Base-by-base conservation (phyloP, 2,113 vertebrate species). In the Gasterosteus aculeatus region DNA sequence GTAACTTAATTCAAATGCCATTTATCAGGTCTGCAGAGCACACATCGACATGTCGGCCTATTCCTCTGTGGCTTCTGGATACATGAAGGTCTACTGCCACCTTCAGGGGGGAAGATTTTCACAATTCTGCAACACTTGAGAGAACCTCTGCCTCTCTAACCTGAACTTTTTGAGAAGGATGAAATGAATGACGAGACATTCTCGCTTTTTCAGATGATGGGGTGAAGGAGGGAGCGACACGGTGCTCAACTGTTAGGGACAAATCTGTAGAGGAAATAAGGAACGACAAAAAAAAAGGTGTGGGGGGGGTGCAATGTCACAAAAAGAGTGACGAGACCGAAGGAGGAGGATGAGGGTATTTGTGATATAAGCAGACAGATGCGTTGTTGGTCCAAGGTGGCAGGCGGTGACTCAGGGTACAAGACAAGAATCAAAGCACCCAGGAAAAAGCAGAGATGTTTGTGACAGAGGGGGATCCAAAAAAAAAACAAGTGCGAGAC, bases 1-100 rank as follows among this genome's bases (percentile, higher is more conserved):
- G 81, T 73, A 83, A 87, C 83, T 92, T 91, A 82, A 92, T 91
- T 91, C 92, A 93, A 93, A 94, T 91, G 87, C 68, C 79, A 90
- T 92, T 90, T 88, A 91, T 92, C 89, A 88, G 87, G 83, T 85
- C 82, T 78, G 41, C 66, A 89, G 83, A 86, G 80, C 71, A 80
- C 83, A 85, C 85, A 82, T 60, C 77, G 77, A 82, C 86, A 86
- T 78, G 80, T 65, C 31, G 70, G 71, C 31, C 41, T 41, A 67
- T 66, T 77, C 58, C 80, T 85, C 66, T 68, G 57, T 19, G 67
- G 33, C 14, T 7, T 72, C 56, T 15, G 46, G 26, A 82, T 86
- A 46, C 35, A 73, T 89, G 77, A 74, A 83, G 76, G 69, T 87
- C 86, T 92, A 92, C 89, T 94, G 93, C 92, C 94, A 91, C 89